A percentile compares a stretch with the other conserved stretches of the same genome.
phyloP scores from a whole-genome alignment of 2,797 vertebrate genomes.

The Neoniphon sammara region DNA sequence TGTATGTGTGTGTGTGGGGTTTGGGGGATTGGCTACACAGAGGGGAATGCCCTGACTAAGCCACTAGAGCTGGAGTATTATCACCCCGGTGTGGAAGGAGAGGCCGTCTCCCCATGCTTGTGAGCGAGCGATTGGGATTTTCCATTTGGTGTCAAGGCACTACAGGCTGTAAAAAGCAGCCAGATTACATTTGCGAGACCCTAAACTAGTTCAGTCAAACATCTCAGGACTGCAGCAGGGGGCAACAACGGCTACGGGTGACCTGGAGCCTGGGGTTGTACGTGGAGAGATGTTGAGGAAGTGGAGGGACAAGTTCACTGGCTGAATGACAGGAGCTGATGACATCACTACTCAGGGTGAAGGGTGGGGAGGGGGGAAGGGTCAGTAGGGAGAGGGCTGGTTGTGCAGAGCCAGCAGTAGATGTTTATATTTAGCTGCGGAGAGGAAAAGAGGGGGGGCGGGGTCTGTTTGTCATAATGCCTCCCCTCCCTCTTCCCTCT shows the following conservation, averaged over 20 bases:
- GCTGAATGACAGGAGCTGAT: conserved; percentile 16
- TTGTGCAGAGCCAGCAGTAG: conserved; percentile 50
- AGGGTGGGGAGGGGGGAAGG: conserved; percentile 16
- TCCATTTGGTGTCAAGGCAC: conserved; percentile 22
- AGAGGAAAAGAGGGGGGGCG: conserved; percentile 39
- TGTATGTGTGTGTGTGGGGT: background rate
- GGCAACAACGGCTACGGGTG: background rate
- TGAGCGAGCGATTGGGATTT: conserved; percentile 1
- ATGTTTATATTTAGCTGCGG: conserved; percentile 73
- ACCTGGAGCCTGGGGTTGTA: too few relatives aligned
- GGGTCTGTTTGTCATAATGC: conserved; percentile 41
- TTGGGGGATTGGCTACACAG: conserved; percentile 6
- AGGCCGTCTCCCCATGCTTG: conserved; percentile 25
- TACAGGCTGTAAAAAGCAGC: background rate
- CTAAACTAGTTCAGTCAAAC: conserved; percentile 7
- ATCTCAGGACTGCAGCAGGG: background rate
- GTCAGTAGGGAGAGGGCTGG: conserved; percentile 33
- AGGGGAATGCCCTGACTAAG: conserved; percentile 65
- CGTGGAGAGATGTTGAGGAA: background rate
- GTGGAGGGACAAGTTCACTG: background rate
- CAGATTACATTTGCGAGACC: background rate
- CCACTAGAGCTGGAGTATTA: conserved; percentile 58
- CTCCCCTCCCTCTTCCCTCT: conserved; percentile 48
- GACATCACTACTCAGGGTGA: conserved; percentile 42
- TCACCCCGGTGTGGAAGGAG: conserved; percentile 48